These are phyloP conservation scores for Penaeus indicus DNA, from an alignment of 1,140 invertebrate genomes.

Conservation along the genomic window DNA sequence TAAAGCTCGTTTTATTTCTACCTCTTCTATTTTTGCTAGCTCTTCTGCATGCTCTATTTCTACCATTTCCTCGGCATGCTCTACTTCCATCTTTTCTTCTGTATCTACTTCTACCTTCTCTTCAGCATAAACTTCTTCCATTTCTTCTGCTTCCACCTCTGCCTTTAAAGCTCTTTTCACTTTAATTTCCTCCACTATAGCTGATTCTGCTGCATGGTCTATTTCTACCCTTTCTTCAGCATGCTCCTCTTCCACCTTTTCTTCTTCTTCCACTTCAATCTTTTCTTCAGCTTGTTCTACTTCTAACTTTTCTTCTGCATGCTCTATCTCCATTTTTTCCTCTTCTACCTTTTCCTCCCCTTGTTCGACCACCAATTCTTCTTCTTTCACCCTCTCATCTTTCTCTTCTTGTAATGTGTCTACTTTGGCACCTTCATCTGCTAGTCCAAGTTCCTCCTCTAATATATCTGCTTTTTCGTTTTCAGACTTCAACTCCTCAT, in stretches of 20 bases:
- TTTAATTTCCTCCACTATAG: neutral
- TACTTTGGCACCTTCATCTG: no score
- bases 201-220: neutral
- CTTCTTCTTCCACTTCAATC: neutral
- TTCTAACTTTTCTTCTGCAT: neutral
- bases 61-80: neutral
- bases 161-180: neutral
- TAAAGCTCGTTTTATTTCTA: no score
- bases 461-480: no score
- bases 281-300: neutral
- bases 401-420: neutral
- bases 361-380: neutral
- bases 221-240: neutral
- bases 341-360: neutral
- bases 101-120: neutral
- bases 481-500: no score
- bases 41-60: neutral
- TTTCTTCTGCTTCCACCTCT: neutral
- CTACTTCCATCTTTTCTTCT: neutral
- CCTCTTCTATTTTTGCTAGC: no score
- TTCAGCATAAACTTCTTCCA: neutral
- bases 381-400: neutral
- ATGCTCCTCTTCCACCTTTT: slow-evolving; percentile 13
- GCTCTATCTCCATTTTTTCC: neutral
- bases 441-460: no score